A percentile compares a stretch with the other conserved stretches of the same genome.
These are phyloP conservation scores for Galaxea fascicularis DNA, from an alignment of 92 coral and sea anemone species.

Conservation along the genomic window DNA sequence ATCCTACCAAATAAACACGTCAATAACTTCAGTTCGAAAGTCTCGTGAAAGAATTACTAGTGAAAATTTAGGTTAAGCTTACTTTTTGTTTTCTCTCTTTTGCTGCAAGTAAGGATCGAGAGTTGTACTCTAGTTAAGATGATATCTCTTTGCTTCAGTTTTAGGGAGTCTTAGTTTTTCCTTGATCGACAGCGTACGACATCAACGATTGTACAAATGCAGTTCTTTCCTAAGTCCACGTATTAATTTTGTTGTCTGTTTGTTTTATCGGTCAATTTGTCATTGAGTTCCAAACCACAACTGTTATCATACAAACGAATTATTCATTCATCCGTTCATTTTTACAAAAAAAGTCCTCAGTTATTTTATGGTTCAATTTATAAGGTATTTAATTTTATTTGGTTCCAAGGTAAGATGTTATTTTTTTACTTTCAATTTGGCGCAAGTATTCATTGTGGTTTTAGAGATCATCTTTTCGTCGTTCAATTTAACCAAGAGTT, in stretches of 20 bases:
- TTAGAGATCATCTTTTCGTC: not conserved
- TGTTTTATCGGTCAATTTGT: not conserved
- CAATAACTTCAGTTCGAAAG: too few species aligned
- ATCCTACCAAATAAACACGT: too few species aligned
- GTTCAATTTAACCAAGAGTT: not conserved
- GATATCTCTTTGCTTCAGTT: too few species aligned
- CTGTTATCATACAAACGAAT: not conserved
- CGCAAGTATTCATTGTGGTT: not conserved
- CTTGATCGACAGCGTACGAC: too few species aligned
- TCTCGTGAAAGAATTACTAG: too few species aligned
- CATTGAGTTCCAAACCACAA: not conserved
- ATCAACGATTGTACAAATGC: too few species aligned
- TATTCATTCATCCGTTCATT: not conserved
- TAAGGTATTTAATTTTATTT: constrained; percentile 10
- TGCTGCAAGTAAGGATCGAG: not conserved
- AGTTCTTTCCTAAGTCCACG: too few species aligned
- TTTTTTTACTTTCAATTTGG: constrained; percentile 9
- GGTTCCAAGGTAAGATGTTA: not conserved
- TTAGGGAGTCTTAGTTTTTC: too few species aligned
- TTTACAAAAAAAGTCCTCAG: not conserved
- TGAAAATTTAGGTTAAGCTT: too few species aligned
- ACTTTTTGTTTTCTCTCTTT: not conserved
- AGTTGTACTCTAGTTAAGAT: too few species aligned
- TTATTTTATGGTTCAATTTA: constrained; percentile 8
- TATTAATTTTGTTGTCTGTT: too few species aligned